phyloP scores from a whole-genome alignment of 2,888 invertebrate genomes.

The Elegia similella region DNA sequence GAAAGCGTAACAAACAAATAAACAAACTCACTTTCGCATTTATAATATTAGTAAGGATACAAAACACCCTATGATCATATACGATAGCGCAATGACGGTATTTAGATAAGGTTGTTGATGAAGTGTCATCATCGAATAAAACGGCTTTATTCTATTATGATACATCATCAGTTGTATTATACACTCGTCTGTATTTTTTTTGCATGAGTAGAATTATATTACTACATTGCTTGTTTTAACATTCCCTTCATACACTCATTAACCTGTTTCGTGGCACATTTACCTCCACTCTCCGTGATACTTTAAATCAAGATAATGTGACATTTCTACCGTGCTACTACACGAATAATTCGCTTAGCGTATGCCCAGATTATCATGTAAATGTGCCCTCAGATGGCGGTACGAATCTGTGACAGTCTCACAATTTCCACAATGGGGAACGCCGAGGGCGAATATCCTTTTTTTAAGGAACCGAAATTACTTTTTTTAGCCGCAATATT shows the following conservation, averaged over 20 bases:
- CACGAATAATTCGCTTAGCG: conserved; percentile 66
- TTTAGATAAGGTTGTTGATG: no score
- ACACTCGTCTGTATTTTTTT: no score
- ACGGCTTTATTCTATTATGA: no score
- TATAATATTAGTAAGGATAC: no score
- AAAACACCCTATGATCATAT: no score
- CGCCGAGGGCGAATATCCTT: conserved; percentile 59
- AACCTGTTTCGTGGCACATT: conserved; percentile 22
- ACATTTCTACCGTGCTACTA: conserved; percentile 59
- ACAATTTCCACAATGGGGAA: conserved; percentile 56
- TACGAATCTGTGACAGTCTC: conserved; percentile 69
- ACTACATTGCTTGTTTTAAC: neutral
- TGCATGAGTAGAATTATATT: no score
- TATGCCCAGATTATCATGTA: conserved; percentile 78
- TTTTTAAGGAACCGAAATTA: conserved; percentile 63
- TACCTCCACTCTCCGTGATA: conserved; percentile 40
- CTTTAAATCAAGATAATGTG: conserved; percentile 76
- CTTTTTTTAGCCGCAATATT: conserved; percentile 42
- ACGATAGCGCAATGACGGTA: no score
- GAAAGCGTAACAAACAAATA: no score
- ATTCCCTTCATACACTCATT: conserved; percentile 15
- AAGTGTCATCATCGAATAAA: no score
- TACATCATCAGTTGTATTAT: no score
- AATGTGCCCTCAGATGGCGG: conserved; percentile 77
- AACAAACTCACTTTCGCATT: no score